These are phyloP conservation scores for Phalacrocorax brasilianus DNA, from an alignment of 2,113 vertebrate genomes.

Conservation along the genomic window DNA sequence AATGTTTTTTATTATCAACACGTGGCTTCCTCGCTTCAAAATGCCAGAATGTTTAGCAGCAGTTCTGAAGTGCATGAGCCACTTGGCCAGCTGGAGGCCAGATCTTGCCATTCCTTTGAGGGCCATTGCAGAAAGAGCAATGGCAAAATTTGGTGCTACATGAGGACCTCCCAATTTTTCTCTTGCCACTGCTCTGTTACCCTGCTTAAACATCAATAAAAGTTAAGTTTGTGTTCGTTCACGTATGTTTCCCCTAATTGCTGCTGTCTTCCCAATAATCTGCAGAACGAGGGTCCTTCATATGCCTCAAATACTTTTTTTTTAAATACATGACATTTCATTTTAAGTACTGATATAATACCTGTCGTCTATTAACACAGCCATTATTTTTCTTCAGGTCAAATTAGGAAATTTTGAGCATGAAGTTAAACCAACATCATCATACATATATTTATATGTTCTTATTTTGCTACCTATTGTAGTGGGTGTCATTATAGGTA, in stretches of 20 bases:
- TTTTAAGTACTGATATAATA: neutral
- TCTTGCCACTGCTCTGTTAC: neutral
- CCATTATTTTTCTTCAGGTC: slow-evolving; percentile 75
- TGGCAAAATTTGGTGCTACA: neutral
- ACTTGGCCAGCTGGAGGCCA: neutral
- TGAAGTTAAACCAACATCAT: slow-evolving; percentile 51
- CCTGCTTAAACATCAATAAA: neutral
- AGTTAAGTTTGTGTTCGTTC: neutral
- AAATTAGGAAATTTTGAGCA: slow-evolving; percentile 72
- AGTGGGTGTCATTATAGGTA: slow-evolving; percentile 80
- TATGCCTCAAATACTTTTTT: neutral
- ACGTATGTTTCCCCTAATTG: neutral
- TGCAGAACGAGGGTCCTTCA: neutral
- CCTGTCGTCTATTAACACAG: neutral
- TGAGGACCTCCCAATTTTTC: neutral
- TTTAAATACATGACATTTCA: neutral
- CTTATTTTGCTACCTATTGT: slow-evolving; percentile 74
- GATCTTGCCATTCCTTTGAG: neutral
- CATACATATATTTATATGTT: slow-evolving; percentile 61
- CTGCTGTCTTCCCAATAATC: neutral
- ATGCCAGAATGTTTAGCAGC: neutral
- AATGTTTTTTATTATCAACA: neutral
- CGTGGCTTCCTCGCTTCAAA: neutral
- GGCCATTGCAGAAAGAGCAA: neutral
- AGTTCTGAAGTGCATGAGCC: neutral